Evolutionary conservation across 2,888 invertebrate genomes (phyloP), one percentile per base, ranked within the genome.

Genomic region (Amitus sp.): DNA sequence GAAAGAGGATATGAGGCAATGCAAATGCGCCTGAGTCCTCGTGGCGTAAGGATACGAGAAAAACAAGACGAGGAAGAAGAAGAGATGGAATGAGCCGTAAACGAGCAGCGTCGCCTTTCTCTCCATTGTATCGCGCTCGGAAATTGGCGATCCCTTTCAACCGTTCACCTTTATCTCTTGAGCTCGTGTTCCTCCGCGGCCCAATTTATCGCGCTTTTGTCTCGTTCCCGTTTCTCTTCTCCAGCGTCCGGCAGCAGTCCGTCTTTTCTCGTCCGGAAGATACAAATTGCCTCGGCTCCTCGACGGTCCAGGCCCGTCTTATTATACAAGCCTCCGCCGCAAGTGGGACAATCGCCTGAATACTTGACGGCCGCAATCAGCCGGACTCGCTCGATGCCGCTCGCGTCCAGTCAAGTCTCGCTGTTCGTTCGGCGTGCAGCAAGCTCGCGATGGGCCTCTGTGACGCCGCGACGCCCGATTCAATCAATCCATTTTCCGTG

Each of bases 281-380:
- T 71, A 71, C 67, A 69, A 72, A 70, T 70, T 69, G 69, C 66
- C 57, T 52, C 47, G 17, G 34, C 43, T 53, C 17, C 47, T 17
- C 47, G 19, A 51, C 33, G 28, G 54, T 50, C 64, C 39, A 47
- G 56, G 10, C 52, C 48, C 28, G 42, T 13, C 37, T 51, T 42
- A 19, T 37, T 40, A 46, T 49, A 39, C 53, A 47, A 43, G 61
- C 51, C 53, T 57, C 51, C 37, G 46, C 65, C 63, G 72, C 68
- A 79, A 79, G 77, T 79, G 73, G 77, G 70, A 71, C 78, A 72
- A 66, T 77, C 78, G 76, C 79, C 77, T 77, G 76, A 79, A 79
- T 79, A 78, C 77, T 73, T 73, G 70, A 62, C 57, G 68, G 74
- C 73, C 9, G 28, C 34, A 75, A 77, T 77, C 73, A 74, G 73